phyloP scores from a whole-genome alignment of 2,888 invertebrate genomes.

The Sepioteuthis lessoniana region DNA sequence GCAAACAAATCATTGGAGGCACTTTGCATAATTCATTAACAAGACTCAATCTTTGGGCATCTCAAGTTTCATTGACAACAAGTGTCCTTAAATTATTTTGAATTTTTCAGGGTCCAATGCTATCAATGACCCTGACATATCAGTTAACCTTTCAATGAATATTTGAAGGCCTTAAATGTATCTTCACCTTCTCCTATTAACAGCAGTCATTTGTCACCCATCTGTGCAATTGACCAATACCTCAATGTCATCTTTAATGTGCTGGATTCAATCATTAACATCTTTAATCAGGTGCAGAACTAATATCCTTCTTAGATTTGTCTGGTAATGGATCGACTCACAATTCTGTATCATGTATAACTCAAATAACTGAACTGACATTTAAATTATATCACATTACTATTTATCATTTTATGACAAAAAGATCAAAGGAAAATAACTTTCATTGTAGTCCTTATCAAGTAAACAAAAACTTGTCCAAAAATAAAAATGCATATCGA shows the following conservation, averaged over 20 bases:
- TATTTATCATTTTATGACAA: too few species aligned
- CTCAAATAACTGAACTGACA: too few species aligned
- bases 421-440: too few species aligned
- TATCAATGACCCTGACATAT: not conserved
- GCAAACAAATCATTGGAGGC: not conserved
- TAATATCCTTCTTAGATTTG: too few species aligned
- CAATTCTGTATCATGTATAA: too few species aligned
- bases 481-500: too few species aligned
- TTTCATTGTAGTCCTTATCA: too few species aligned
- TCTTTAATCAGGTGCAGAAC: not conserved
- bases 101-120: not conserved
- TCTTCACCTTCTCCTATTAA: not conserved
- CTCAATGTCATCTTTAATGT: not conserved
- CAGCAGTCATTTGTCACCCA: not conserved
- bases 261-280: not conserved
- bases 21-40: slow-evolving; percentile 16
- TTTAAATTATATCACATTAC: too few species aligned
- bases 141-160: slow-evolving; percentile 18
- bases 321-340: too few species aligned
- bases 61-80: not conserved
- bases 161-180: not conserved
- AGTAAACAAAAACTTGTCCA: too few species aligned
- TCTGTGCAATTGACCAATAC: not conserved
- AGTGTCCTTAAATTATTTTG: not conserved
- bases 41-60: not conserved